A percentile compares a stretch with the other conserved stretches of the same genome.
These are phyloP conservation scores for Leucozona laternaria DNA, from an alignment of 2,888 invertebrate species.

Conservation along the genomic window DNA sequence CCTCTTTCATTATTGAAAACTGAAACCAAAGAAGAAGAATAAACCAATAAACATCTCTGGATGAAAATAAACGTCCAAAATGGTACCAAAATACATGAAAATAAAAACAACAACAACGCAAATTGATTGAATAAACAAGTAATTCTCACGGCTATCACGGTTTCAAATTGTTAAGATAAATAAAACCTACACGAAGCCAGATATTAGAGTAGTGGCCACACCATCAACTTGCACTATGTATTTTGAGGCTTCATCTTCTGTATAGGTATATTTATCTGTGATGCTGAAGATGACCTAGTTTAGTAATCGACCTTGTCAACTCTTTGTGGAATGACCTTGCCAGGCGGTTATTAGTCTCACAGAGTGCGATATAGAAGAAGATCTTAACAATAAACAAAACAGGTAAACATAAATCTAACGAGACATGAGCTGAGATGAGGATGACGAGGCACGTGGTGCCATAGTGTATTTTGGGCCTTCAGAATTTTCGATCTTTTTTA, in stretches of 20 bases:
- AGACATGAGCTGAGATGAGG: background rate
- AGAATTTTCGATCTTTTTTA: constrained; percentile 9
- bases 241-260: background rate
- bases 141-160: constrained; percentile 70
- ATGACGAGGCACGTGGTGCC: constrained; percentile 14
- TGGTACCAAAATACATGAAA: constrained; percentile 1
- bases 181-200: constrained; percentile 33
- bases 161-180: constrained; percentile 49
- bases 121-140: constrained; percentile 55
- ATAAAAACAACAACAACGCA: background rate
- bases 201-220: background rate
- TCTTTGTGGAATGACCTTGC: constrained; percentile 57
- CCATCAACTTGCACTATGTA: background rate
- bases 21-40: background rate
- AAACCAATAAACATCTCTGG: constrained; percentile 22
- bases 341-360: constrained; percentile 39
- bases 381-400: constrained; percentile 29
- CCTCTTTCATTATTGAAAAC: background rate
- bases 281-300: constrained; percentile 67
- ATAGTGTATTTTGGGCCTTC: constrained; percentile 16
- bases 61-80: constrained; percentile 19
- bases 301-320: constrained; percentile 70
- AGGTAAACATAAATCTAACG: constrained; percentile 8
- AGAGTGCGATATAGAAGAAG: constrained; percentile 24
- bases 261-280: background rate